Percentiles rank a stretch among this genome's conserved stretches.
These are phyloP conservation scores for Azemiops feae DNA, from an alignment of 2,113 vertebrate species.

Conservation along the genomic window DNA sequence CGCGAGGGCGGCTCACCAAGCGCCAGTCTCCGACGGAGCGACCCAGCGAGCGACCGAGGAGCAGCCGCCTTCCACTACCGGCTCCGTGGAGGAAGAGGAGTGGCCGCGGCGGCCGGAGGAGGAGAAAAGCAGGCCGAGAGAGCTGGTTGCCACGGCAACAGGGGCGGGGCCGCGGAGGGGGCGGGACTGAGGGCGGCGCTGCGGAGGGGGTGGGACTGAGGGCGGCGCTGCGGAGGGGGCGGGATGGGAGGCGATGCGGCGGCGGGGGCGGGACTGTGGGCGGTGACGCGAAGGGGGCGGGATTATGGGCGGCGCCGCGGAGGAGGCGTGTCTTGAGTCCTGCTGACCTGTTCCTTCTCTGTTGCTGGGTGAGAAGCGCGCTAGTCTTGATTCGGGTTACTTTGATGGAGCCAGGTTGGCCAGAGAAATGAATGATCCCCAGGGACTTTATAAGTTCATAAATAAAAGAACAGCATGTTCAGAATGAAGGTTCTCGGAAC, in stretches of 20 bases:
- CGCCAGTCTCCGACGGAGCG: not conserved
- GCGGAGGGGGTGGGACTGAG: no score
- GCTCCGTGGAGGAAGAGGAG: conserved; percentile 1
- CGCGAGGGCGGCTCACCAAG: not conserved
- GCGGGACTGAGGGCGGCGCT: no score
- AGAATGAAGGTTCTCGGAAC: no score
- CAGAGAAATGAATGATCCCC: not conserved
- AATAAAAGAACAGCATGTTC: no score
- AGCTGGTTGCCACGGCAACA: not conserved
- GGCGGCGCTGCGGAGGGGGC: not conserved
- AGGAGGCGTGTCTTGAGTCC: not conserved
- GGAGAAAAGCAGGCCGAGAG: not conserved
- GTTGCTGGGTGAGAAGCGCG: not conserved
- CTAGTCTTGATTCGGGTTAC: not conserved
- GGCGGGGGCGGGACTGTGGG: not conserved
- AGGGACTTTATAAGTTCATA: not conserved
- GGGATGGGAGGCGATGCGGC: not conserved
- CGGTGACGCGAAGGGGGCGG: not conserved
- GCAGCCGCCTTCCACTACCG: not conserved
- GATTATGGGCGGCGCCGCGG: not conserved
- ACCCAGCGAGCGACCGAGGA: not conserved
- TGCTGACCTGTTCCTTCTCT: not conserved
- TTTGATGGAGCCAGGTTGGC: no score
- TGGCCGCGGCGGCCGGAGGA: not conserved
- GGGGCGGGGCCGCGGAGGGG: not conserved